Evolutionary conservation across 2,888 invertebrate genomes (phyloP), one percentile per base, ranked within the genome.

Genomic region (Parthenolecanium corni): DNA sequence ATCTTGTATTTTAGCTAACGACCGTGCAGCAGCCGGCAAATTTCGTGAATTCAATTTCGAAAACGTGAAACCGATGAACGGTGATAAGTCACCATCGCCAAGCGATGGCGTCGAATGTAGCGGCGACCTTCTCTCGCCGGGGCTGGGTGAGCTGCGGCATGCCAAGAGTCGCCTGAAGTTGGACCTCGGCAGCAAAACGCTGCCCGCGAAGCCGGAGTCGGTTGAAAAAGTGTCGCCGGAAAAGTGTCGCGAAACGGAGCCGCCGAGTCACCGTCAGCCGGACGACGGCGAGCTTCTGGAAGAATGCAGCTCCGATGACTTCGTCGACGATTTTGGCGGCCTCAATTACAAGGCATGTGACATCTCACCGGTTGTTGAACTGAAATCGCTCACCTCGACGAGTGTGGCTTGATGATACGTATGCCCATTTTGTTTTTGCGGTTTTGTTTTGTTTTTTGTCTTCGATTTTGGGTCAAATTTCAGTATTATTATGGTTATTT

Each of bases 161-260:
- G 85, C 86, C 4, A 75, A 85, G 65, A 83, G 84, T 71, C 79
- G 79, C 66, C 76, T 87, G 16, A 86, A 84, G 71, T 75, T 86
- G 11, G 85, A 86, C 72, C 74, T 87, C 4, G 57, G 40, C 11
- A 58, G 52, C 18, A 51, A 20, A 12, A 16, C 16, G 1, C 5
- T 65, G 38, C 21, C 52, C 1, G n/a, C 23, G 21, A 49, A 49
- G 23, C 11, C 23, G 23, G 20, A 20, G 2, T 11, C 23, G 49
- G 14, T 14, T 23, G 20, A 49, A 14, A 14, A 49, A 23, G 5
- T 14, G 5, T 23, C 20, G 21, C 21, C 21, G 14, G 23, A 14
- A 1, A 14, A 49, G 9, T 21, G 21, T 21, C 20, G 18, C 46
- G 49, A 49, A 18, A 4, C 49, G 5, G 49, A 49, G 6, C 18